Base-by-base conservation (phyloP, 2,797 vertebrate species). In the Helostoma temminkii region DNA sequence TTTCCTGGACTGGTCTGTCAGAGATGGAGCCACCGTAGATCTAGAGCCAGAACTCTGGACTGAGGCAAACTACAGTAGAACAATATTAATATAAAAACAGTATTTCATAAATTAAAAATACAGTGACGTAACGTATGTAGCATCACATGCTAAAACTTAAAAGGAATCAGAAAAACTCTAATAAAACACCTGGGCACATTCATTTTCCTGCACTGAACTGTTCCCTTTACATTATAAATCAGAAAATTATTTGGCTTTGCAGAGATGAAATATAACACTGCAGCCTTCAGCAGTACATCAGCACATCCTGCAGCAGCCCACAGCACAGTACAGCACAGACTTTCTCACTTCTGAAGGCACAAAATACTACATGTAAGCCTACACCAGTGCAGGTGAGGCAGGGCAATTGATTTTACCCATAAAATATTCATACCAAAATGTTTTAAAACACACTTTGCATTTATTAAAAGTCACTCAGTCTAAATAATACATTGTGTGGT, bases 401-500 rank as follows among this genome's bases (percentile, higher is more conserved):
- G 50, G 22, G 21, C 49, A 41, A 21, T 19, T 59, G 58, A 53
- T 75, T 68, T 49, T 5, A 74, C 47, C 48, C n/a, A 63, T 89
- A 14, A 88, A 85, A 85, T 66, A 90, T 88, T 85, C 50, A 87
- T 66, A 43, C 6, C 28, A 59, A 54, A 57, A 68, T 60, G 61
- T 76, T 83, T 69, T 73, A 26, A 81, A 81, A 73, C 32, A 73
- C 67, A 45, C 37, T 67, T 71, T 72, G 71, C 71, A 71, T 83
- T 83, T 76, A 81, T 84, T 84, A 77, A 73, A 75, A 83, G 83
- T 82, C 62, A 72, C 78, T 30, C 50, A 1, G 32, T 69, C 52
- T 86, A 58, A 89, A 89, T 90, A 85, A 90, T 86, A 41, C 36
- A 91, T 82, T 4, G 52, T 19, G 78, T 63, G 71, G 76, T 2